phyloP scores from a whole-genome alignment of 2,797 vertebrate genomes.

The Zalophus californianus region DNA sequence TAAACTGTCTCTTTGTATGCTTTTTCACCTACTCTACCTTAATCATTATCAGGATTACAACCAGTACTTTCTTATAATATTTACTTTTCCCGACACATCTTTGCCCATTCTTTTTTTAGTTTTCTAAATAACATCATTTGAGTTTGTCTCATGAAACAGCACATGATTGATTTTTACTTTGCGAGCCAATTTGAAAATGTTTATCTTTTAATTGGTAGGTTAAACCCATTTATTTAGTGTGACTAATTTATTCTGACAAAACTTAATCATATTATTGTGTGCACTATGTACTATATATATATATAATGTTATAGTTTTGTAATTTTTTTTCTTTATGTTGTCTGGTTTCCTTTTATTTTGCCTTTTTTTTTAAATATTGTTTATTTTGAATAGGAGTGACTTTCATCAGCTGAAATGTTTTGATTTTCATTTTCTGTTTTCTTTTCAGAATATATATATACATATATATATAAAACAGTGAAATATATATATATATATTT shows the following conservation, averaged over 20 bases:
- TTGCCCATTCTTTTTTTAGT: background rate
- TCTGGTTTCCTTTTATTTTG: constrained; percentile 8
- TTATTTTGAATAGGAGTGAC: background rate
- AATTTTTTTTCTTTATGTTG: background rate
- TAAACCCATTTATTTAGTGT: background rate
- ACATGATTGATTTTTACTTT: background rate
- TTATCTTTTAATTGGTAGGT: background rate
- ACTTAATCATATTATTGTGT: background rate
- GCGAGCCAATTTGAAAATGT: background rate
- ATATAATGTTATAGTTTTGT: background rate
- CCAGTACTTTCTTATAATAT: background rate
- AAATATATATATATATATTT: background rate
- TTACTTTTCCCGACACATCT: background rate
- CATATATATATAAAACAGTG: too few species aligned
- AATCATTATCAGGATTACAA: background rate
- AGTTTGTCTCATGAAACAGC: background rate
- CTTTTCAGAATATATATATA: background rate
- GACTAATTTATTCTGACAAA: background rate
- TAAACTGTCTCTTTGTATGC: background rate
- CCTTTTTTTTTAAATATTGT: background rate
- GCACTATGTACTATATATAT: background rate
- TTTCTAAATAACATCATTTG: background rate
- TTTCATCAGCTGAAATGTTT: background rate
- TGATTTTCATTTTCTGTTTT: background rate
- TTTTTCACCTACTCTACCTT: background rate